Base-by-base conservation (phyloP, 2,797 vertebrate genomes). In the Mycteria americana region DNA sequence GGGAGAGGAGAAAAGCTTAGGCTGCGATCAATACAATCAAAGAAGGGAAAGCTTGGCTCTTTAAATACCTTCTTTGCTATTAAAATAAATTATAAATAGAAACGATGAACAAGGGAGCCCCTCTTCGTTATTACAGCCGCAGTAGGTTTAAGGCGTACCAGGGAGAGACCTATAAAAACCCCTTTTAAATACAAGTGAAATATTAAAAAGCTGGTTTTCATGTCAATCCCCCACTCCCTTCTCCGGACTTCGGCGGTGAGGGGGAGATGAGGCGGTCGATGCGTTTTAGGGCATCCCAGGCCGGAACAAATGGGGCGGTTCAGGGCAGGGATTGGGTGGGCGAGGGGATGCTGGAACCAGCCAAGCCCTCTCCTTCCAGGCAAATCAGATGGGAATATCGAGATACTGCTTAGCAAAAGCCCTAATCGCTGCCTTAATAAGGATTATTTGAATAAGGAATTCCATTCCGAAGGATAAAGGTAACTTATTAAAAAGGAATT, bases 111-210 rank as follows among this genome's bases (percentile, higher is more conserved):
- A 2, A 33, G n/a, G 56, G 65, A 87, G 48, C 30, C 28, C 7
- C 60, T 41, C 21, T 25, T 15, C 33, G 5, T 24, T 35, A 0
- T 10, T 5, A 2, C 63, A 35, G n/a, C 39, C 0, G 2, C 48
- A 4, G 64, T 3, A 10, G 24, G n/a, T 21, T 7, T 14, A 11
- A 7, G 28, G 23, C 1, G 23, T 13, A 17, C 7, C 9, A 4
- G 23, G 39, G 18, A 60, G 37, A 23, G 46, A 8, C 0, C 0
- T 8, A 6, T 3, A 33, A 77, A 60, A 15, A 5, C 7, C 18
- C 18, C 28, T 28, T 12, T 31, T 31, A 37, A 45, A 76, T 27
- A 10, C 22, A 60, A 25, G 13, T 12, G 3, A 43, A 45, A 37
- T 3, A 9, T 3, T 37, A 27, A 76, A n/a, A 46, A 24, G 23